These are phyloP conservation scores for Pachyseris speciosa DNA, from an alignment of 64 coral and sea anemone genomes.

Conservation along the genomic window DNA sequence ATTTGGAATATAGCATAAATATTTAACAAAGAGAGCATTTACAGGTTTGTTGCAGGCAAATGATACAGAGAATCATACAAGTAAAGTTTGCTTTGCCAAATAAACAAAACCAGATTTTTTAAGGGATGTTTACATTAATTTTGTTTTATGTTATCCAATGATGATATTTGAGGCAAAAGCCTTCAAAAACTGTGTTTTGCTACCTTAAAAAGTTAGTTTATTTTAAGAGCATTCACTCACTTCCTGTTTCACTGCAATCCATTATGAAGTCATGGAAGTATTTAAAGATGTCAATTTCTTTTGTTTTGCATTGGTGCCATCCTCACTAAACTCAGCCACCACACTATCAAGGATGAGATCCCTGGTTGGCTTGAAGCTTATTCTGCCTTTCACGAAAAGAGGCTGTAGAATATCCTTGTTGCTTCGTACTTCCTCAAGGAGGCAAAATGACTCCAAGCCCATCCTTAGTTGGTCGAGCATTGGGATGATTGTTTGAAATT, in stretches of 20 bases:
- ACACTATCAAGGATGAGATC: slow-evolving; percentile 69
- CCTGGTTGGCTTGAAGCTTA: slow-evolving; percentile 40
- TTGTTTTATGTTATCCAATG: background rate
- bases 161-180: background rate
- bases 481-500: background rate
- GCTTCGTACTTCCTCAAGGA: slow-evolving; percentile 38
- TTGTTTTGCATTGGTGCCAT: slow-evolving; percentile 73
- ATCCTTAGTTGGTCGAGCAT: slow-evolving; percentile 1
- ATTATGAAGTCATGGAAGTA: slow-evolving; percentile 66
- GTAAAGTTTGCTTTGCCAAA: background rate
- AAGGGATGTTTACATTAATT: background rate
- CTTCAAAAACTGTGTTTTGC: slow-evolving; percentile 1
- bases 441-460: slow-evolving; percentile 15
- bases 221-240: slow-evolving; percentile 41
- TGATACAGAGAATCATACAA: no score
- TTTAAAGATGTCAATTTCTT: slow-evolving; percentile 70
- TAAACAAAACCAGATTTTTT: slow-evolving; percentile 19
- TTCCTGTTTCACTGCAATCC: slow-evolving; percentile 61
- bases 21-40: no score
- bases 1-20: no score
- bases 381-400: slow-evolving; percentile 50
- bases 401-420: slow-evolving; percentile 39
- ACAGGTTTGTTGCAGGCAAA: no score
- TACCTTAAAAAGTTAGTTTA: background rate
- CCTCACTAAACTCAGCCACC: slow-evolving; percentile 69